Percentiles rank a stretch among this genome's conserved stretches.
phyloP scores from a whole-genome alignment of 1,140 invertebrate species.

The Polypedilum vanderplanki region DNA sequence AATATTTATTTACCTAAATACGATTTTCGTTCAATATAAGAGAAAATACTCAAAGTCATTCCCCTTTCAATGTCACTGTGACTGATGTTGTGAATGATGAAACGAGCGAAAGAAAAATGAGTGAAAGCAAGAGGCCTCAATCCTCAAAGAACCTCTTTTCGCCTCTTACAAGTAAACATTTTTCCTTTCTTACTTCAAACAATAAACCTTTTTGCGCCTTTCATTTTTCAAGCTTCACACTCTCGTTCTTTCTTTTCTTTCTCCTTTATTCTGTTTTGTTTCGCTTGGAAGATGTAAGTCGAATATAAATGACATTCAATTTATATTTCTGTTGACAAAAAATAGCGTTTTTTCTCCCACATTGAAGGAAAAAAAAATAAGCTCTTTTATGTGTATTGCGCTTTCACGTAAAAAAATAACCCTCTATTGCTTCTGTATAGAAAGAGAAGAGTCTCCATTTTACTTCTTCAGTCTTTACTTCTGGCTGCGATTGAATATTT shows the following conservation, averaged over 20 bases:
- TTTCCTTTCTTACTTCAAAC: neutral
- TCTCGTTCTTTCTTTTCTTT: neutral
- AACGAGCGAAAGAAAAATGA: neutral
- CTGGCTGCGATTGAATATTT: neutral
- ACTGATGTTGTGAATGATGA: neutral
- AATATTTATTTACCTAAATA: too few relatives aligned
- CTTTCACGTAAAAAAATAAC: slow-evolving; percentile 1
- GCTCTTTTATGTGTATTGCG: slow-evolving; percentile 12
- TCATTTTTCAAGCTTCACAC: slow-evolving; percentile 21
- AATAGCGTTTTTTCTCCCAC: slow-evolving; percentile 3
- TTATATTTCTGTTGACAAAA: slow-evolving; percentile 16
- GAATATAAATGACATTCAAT: slow-evolving; percentile 27
- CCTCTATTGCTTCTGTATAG: neutral
- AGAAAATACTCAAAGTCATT: too few relatives aligned
- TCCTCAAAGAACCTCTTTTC: neutral
- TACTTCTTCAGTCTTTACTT: neutral
- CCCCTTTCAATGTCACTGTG: too few relatives aligned
- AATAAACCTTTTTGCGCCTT: slow-evolving; percentile 22
- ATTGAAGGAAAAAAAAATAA: neutral
- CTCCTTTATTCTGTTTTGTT: neutral
- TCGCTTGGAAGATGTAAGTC: slow-evolving; percentile 7
- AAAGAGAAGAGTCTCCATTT: neutral
- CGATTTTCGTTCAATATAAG: too few relatives aligned
- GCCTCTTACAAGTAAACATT: neutral
- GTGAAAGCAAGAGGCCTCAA: neutral